These are phyloP conservation scores for Cataglyphis albicans DNA, from an alignment of 2,888 invertebrate species.

Conservation along the genomic window DNA sequence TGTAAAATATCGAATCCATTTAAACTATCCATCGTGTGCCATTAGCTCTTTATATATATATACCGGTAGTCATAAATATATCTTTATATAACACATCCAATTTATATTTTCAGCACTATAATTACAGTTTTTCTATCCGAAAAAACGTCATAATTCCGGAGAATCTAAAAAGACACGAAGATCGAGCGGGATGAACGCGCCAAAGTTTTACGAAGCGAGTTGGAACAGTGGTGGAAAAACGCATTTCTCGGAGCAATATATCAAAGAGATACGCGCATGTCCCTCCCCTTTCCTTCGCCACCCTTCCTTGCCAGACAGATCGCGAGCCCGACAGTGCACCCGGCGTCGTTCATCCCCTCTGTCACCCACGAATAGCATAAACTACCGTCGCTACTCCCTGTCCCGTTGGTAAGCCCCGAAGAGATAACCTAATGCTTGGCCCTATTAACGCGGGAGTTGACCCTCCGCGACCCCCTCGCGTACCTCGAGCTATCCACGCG, in stretches of 20 bases:
- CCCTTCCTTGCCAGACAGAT: slow-evolving; percentile 67
- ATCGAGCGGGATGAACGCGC: slow-evolving; percentile 55
- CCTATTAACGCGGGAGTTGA: slow-evolving; percentile 78
- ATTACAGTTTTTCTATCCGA: neutral
- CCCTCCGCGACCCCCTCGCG: neutral
- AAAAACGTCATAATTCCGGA: slow-evolving; percentile 26
- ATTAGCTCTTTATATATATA: neutral
- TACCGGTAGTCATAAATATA: too few relatives aligned
- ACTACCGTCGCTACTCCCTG: slow-evolving; percentile 48
- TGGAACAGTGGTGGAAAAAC: slow-evolving; percentile 58
- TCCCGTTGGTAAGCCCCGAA: slow-evolving; percentile 58
- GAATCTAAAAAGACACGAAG: slow-evolving; percentile 50
- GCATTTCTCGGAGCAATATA: slow-evolving; percentile 74
- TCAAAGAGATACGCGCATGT: slow-evolving; percentile 80
- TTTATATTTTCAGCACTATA: neutral
- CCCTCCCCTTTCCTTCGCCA: neutral
- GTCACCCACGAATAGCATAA: slow-evolving; percentile 44
- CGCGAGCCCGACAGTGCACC: slow-evolving; percentile 64
- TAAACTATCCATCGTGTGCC: neutral
- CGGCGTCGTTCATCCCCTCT: slow-evolving; percentile 59
- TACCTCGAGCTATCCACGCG: neutral
- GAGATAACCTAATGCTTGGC: slow-evolving; percentile 82
- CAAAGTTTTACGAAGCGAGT: slow-evolving; percentile 58
- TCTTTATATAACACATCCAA: neutral
- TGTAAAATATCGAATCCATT: neutral